phyloP scores from a whole-genome alignment of 2,113 vertebrate species.

The Chitala chitala region DNA sequence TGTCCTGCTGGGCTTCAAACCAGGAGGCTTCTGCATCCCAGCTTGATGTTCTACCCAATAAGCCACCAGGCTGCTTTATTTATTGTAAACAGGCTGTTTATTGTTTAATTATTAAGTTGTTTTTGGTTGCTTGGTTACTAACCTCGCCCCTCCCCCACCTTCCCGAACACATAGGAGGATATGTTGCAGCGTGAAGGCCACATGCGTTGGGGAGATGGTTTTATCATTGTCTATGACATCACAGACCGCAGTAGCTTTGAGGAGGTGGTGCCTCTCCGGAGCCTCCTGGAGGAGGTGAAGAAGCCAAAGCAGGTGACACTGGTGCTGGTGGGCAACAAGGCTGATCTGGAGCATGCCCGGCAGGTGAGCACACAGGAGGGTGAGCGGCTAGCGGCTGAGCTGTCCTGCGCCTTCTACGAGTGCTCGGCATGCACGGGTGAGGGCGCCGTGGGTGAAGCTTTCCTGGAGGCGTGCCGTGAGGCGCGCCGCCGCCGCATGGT shows the following conservation, averaged over 20 bases:
- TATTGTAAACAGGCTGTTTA: too few relatives aligned
- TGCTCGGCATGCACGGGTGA: constrained; percentile 91
- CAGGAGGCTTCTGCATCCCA: too few relatives aligned
- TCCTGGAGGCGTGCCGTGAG: constrained; percentile 90
- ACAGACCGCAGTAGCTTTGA: constrained; percentile 93
- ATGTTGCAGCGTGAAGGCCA: constrained; percentile 86
- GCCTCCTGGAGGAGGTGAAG: constrained; percentile 86
- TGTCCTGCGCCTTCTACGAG: constrained; percentile 93
- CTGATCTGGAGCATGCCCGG: constrained; percentile 86
- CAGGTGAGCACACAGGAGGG: constrained; percentile 92
- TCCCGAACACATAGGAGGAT: constrained; percentile 71
- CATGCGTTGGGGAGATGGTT: constrained; percentile 92
- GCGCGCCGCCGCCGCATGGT: constrained; percentile 82
- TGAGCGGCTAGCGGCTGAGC: constrained; percentile 86
- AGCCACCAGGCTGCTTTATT: too few relatives aligned
- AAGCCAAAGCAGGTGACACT: constrained; percentile 89
- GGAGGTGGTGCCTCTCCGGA: constrained; percentile 81
- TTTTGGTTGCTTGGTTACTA: not conserved
- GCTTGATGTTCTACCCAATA: too few relatives aligned
- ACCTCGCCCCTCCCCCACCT: not conserved
- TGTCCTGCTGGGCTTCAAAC: too few relatives aligned
- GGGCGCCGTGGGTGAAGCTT: constrained; percentile 80
- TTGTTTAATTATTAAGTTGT: not conserved
- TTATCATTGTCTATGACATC: constrained; percentile 92
- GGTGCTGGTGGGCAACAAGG: constrained; percentile 94